Evolutionary conservation across 2,888 invertebrate species (phyloP).

Genomic region (Didymodactylos carnosus): DNA sequence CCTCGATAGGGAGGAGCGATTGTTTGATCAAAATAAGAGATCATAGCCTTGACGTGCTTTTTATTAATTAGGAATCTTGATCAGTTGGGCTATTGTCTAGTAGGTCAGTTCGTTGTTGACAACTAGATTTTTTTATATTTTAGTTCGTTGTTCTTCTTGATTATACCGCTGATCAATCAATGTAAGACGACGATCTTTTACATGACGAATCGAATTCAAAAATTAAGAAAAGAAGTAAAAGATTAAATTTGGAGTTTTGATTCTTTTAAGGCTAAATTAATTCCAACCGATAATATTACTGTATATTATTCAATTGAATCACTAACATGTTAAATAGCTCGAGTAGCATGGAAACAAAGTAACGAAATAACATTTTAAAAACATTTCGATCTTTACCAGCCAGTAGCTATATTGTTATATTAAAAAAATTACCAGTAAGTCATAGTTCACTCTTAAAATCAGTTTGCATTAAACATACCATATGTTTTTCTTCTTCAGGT

Average conservation of each 20-base stretch:
- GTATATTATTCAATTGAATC: slow-evolving; percentile 10
- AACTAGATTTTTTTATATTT: background rate
- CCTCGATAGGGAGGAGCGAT: too few species aligned
- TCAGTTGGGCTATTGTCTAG: slow-evolving; percentile 52
- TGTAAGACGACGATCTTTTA: slow-evolving; percentile 80
- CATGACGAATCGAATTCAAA: slow-evolving; percentile 88
- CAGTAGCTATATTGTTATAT: background rate
- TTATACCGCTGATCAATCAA: slow-evolving; percentile 63
- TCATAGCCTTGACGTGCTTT: too few species aligned
- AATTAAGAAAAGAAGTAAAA: slow-evolving; percentile 61
- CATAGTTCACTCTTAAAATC: background rate
- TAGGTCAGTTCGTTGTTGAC: background rate
- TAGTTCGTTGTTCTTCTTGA: slow-evolving; percentile 55
- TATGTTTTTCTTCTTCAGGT: background rate
- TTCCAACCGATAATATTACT: slow-evolving; percentile 11
- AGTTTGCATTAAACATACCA: too few species aligned
- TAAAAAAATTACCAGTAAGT: background rate
- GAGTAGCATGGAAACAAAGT: background rate
- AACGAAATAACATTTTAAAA: slow-evolving; percentile 5
- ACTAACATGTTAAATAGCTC: background rate
- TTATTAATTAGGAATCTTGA: too few species aligned
- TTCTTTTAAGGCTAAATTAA: slow-evolving; percentile 7
- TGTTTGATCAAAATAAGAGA: too few species aligned
- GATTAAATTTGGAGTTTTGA: background rate
- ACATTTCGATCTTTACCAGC: background rate